Conservation (phyloP, 1,140 invertebrate species). For the Riptortus pedestris region DNA sequence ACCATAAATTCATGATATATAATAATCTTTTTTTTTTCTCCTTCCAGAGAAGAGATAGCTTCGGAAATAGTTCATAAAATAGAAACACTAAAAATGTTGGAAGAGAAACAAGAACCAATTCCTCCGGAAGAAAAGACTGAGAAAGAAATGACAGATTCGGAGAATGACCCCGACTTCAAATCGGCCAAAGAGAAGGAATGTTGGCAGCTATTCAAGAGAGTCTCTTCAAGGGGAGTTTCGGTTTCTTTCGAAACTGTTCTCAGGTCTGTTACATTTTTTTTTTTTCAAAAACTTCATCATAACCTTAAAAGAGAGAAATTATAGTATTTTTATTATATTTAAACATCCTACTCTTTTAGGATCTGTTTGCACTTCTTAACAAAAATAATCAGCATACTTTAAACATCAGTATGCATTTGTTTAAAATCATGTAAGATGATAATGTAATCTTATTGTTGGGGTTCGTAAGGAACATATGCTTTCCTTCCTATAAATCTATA, state of each 20-base stretch:
- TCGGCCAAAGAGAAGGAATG: conserved; percentile 52
- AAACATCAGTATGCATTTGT: too few species aligned
- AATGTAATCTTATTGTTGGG: too few species aligned
- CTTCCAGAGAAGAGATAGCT: background rate
- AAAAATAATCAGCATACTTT: too few species aligned
- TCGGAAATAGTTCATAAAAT: background rate
- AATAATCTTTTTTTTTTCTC: too few species aligned
- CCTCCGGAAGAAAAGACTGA: background rate
- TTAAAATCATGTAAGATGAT: too few species aligned
- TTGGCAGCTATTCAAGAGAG: conserved; percentile 54
- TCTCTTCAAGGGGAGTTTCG: conserved; percentile 55
- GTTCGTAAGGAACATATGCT: too few species aligned
- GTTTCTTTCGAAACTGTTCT: conserved; percentile 57
- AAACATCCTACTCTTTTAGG: too few species aligned
- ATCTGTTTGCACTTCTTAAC: too few species aligned
- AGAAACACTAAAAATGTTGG: background rate
- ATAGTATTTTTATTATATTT: too few species aligned
- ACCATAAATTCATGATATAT: too few species aligned
- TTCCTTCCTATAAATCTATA: too few species aligned
- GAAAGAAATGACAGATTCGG: background rate
- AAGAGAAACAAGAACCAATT: background rate
- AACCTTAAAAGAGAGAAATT: too few species aligned
- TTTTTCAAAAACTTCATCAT: background rate
- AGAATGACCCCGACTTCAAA: conserved; percentile 32
- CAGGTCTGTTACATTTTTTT: conserved; percentile 34